Base-by-base conservation (phyloP, 2,113 vertebrate species). In the Oreocharis arfaki region DNA sequence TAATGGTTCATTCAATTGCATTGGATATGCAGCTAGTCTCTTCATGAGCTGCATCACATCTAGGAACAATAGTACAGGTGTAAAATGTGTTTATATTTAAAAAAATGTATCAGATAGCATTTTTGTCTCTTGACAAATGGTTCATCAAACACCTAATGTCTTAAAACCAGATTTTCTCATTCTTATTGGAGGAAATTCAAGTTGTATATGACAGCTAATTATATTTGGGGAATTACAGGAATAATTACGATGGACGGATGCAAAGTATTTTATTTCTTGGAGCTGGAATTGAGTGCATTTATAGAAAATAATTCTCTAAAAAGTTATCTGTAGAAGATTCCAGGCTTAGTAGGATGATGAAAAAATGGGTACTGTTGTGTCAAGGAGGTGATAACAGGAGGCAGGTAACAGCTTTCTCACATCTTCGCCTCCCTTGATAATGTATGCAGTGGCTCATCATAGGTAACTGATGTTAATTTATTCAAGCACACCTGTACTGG, bases 381-480 rank as follows among this genome's bases (percentile, higher is more conserved):
- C 97, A 98, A 98, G 95, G 96, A 99, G 93, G 97, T 97, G 97
- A 24, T 95, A 98, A 97, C 96, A 98, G 95, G 94, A 98, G 97
- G 97, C 96, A 98, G 96, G 98, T 98, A 98, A 87, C 93, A 96
- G 89, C 90, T 95, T 94, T 97, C 92, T 97, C 92, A 57, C 97
- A 98, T 96, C 96, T 96, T 98, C 98, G 98, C 98, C 98, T 98
- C 95, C 98, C 87, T 95, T 97, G 98, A 96, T 99, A 99, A 99
- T 98, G 96, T 98, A 99, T 99, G 98, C 98, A 98, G 98, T 89
- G 98, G 98, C 97, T 99, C 98, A 96, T 98, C 98, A 97, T 96
- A 98, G 97, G 93, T 97, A 97, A 98, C 96, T 97, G 95, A 97
- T 98, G 98, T 97, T 99, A 99, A 99, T 99, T 98, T 98, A 98